Evolutionary conservation across 2,888 invertebrate genomes (phyloP).

Genomic region (Heliconius charithonia): DNA sequence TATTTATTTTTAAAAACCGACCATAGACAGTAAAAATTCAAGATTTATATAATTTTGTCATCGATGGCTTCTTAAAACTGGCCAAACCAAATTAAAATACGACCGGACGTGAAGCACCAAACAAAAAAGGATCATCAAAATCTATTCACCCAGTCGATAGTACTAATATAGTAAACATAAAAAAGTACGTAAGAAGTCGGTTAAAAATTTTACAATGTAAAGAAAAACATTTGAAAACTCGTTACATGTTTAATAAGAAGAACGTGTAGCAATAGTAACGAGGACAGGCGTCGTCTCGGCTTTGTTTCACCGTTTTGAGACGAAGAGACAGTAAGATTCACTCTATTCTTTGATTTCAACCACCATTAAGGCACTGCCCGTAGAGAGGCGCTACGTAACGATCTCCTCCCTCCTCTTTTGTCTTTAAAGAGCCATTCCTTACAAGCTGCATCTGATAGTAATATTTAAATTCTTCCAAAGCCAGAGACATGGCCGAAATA

Average conservation of each 20-base stretch:
- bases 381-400: neutral
- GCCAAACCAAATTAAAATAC: no score
- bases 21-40: no score
- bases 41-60: no score
- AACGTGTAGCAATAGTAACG: neutral
- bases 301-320: slow-evolving; percentile 4
- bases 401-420: slow-evolving; percentile 8
- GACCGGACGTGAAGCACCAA: no score
- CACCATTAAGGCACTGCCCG: slow-evolving; percentile 3
- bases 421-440: slow-evolving; percentile 4
- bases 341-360: slow-evolving; percentile 19
- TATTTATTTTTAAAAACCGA: no score
- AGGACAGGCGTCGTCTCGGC: slow-evolving; percentile 5
- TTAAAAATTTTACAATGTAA: neutral
- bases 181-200: no score
- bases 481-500: neutral
- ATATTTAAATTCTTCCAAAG: neutral
- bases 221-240: neutral
- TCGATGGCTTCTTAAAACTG: no score
- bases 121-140: no score
- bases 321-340: slow-evolving; percentile 12
- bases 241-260: neutral
- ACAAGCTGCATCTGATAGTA: neutral
- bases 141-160: no score
- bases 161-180: no score